These are phyloP conservation scores for Enteromius fasciolatus DNA, from an alignment of 2,797 vertebrate species.

Conservation along the genomic window DNA sequence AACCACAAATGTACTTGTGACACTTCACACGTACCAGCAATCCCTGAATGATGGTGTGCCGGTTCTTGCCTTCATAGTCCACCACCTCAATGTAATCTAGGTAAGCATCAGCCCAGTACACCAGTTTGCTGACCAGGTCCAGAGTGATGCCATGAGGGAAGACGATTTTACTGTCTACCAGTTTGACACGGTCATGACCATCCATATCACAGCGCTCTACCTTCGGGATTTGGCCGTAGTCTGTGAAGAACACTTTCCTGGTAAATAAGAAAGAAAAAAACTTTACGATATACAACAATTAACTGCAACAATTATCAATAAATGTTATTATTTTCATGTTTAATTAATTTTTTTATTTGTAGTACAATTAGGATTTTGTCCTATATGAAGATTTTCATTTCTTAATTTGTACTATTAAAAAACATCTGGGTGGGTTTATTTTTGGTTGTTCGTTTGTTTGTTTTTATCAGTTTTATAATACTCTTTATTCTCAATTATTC, in stretches of 20 bases:
- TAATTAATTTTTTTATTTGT: background rate
- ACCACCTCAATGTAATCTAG: constrained; percentile 98
- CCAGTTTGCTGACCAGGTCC: constrained; percentile 91
- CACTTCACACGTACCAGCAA: constrained; percentile 83
- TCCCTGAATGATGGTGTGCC: constrained; percentile 97
- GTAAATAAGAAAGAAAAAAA: background rate
- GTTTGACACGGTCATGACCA: constrained; percentile 94
- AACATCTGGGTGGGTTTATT: background rate
- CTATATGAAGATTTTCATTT: background rate
- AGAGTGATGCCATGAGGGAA: constrained; percentile 94
- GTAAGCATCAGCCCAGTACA: constrained; percentile 97
- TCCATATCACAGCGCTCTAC: constrained; percentile 98
- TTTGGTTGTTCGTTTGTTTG: background rate
- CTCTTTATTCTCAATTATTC: background rate
- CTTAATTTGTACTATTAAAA: background rate
- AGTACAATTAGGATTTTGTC: background rate
- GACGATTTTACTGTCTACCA: constrained; percentile 96
- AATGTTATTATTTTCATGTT: background rate
- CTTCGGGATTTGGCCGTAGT: constrained; percentile 94
- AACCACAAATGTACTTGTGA: background rate
- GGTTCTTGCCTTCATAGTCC: constrained; percentile 95
- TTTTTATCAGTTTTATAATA: background rate
- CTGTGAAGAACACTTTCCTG: constrained; percentile 97
- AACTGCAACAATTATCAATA: too few species aligned
- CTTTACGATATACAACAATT: background rate